Base-by-base conservation (phyloP, 2,888 invertebrate genomes). In the Lochmaea crataegi region DNA sequence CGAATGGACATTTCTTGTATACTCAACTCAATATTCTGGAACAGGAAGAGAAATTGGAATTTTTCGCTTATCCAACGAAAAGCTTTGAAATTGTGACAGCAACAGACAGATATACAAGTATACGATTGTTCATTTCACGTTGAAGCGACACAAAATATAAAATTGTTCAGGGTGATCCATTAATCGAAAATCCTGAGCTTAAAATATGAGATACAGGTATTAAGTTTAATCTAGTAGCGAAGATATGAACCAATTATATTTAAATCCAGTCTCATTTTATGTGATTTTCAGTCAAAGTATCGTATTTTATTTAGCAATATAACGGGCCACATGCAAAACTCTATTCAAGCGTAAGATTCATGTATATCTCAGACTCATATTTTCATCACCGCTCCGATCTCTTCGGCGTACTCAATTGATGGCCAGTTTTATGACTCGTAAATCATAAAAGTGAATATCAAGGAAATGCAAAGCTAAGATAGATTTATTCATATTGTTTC, bases 401-500 rank as follows among this genome's bases (percentile, higher is more conserved):
- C 16, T 45, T 65, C 12, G 57, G 53, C 38, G 38, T 65, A 26
- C 45, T 26, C 12, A 70, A 57, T 70, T 69, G 56, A 64, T 42
- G 69, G 45, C 53, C 32, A 64, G 38, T 63, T 70, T 70, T 65
- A 70, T 57, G 57, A 53, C 41, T 53, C 56, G 56, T 65, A 70
- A 57, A 70, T 70, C 70, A 70, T 65, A 65, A 70, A 65, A 57
- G 57, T 70, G 56, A 18, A 42, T 42, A 70, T 70, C 57, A 64
- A 65, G 70, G 70, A 70, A 65, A 65, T 64, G 64, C 69, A 64
- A 18, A 56, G 63, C 26, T 53, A 42, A 14, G 26, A 65, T 18
- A 41, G 70, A 70, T 69, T 69, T 69, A 70, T 70, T 65, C 64
- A 57, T 70, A 65, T 42, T 64, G 64, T 56, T 65, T 32, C 38